Evolutionary conservation across 1,140 invertebrate species (phyloP).

Genomic region (Macrobrachium nipponense): DNA sequence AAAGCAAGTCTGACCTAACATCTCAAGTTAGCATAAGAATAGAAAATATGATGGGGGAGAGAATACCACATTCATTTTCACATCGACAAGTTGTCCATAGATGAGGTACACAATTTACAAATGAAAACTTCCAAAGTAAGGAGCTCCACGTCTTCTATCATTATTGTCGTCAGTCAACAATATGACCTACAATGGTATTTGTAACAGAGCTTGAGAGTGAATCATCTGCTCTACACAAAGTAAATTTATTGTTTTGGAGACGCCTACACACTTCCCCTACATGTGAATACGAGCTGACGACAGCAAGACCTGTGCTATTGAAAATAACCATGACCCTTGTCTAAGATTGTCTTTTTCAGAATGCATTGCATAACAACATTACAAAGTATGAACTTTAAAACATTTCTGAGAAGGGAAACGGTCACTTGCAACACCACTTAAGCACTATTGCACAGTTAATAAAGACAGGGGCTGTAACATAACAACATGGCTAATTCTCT

Average conservation of each 20-base stretch:
- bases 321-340: slow-evolving; percentile 22
- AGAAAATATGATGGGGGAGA: neutral
- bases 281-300: slow-evolving; percentile 5
- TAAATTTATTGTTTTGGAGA: neutral
- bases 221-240: slow-evolving; percentile 2
- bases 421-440: slow-evolving; percentile 36
- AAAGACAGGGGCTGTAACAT: slow-evolving; percentile 10
- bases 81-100: neutral
- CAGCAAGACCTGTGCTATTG: slow-evolving; percentile 11
- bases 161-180: slow-evolving; percentile 16
- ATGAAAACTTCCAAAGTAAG: neutral
- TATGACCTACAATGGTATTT: slow-evolving; percentile 7
- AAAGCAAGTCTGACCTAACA: slow-evolving; percentile 35
- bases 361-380: slow-evolving; percentile 27
- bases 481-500: slow-evolving; percentile 11
- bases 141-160: neutral
- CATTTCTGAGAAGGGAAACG: neutral
- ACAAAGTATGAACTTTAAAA: slow-evolving; percentile 7
- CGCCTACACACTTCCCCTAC: slow-evolving; percentile 18
- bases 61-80: slow-evolving; percentile 15
- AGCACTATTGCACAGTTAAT: slow-evolving; percentile 31
- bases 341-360: neutral
- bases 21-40: slow-evolving; percentile 25
- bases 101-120: slow-evolving; percentile 30
- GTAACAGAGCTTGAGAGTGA: slow-evolving; percentile 13